phyloP scores from a whole-genome alignment of 2,113 vertebrate genomes.

The Catharus fuscescens region DNA sequence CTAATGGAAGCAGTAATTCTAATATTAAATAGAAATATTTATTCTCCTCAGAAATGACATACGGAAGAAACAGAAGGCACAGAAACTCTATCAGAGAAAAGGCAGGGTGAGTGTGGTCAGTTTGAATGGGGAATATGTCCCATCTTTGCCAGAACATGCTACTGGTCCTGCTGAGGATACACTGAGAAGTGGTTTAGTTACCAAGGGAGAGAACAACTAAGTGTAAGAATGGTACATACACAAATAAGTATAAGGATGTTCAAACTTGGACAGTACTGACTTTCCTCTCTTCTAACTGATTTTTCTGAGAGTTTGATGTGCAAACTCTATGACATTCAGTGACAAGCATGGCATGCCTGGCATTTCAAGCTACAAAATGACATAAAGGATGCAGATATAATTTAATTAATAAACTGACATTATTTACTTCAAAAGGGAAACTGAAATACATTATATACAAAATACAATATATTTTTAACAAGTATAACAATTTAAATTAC shows the following conservation, averaged over 20 bases:
- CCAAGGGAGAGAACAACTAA: neutral
- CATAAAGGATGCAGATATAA: neutral
- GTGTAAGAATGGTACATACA: neutral
- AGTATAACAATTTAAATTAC: constrained; percentile 34
- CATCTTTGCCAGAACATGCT: neutral
- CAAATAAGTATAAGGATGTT: neutral
- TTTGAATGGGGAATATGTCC: neutral
- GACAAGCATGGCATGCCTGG: neutral
- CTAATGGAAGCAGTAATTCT: neutral
- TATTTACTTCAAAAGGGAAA: neutral
- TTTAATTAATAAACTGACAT: neutral
- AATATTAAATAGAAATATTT: neutral
- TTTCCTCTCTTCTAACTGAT: neutral
- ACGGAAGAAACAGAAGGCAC: neutral
- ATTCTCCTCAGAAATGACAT: neutral
- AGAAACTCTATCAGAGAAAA: neutral
- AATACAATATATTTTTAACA: neutral
- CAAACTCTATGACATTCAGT: neutral
- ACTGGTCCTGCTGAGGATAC: neutral
- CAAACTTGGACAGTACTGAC: neutral
- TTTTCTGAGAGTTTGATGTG: neutral
- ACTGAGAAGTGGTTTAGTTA: neutral
- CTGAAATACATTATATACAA: neutral
- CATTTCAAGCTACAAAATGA: neutral
- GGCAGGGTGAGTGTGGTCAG: neutral